Evolutionary conservation across 2,113 vertebrate genomes (phyloP).

Genomic region (Dromaius novaehollandiae): DNA sequence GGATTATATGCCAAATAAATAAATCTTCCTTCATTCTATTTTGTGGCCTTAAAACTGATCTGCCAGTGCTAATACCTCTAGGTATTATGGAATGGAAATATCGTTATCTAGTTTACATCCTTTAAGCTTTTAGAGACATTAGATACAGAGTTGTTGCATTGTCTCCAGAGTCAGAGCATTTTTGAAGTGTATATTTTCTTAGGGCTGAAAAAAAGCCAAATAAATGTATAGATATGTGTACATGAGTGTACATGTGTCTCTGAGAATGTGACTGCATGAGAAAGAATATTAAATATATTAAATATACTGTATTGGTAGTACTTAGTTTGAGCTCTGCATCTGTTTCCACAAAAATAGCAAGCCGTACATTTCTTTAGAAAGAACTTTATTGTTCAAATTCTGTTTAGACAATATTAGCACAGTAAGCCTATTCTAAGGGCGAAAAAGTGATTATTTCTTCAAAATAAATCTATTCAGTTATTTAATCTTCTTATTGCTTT

Average conservation of each 20-base stretch:
- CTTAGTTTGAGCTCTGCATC: background rate
- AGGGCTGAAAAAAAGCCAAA: background rate
- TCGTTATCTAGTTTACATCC: background rate
- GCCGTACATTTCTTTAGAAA: background rate
- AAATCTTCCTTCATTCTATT: slow-evolving; percentile 31
- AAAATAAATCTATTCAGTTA: background rate
- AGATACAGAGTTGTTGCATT: background rate
- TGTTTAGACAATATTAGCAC: background rate
- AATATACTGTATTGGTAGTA: background rate
- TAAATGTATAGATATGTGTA: background rate
- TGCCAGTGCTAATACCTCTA: background rate
- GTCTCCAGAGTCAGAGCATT: background rate
- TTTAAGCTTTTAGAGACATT: background rate
- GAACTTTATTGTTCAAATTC: background rate
- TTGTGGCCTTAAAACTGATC: slow-evolving; percentile 8
- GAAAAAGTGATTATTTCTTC: background rate
- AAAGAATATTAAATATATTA: background rate
- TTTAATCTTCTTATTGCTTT: background rate
- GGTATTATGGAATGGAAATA: background rate
- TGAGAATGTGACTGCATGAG: background rate
- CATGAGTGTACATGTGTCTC: background rate
- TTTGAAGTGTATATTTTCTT: background rate
- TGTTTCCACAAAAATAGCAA: background rate
- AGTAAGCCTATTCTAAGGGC: background rate
- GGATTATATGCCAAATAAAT: slow-evolving; percentile 43